These are phyloP conservation scores for Saccostrea echinata DNA, from an alignment of 1,140 invertebrate species.

Conservation along the genomic window DNA sequence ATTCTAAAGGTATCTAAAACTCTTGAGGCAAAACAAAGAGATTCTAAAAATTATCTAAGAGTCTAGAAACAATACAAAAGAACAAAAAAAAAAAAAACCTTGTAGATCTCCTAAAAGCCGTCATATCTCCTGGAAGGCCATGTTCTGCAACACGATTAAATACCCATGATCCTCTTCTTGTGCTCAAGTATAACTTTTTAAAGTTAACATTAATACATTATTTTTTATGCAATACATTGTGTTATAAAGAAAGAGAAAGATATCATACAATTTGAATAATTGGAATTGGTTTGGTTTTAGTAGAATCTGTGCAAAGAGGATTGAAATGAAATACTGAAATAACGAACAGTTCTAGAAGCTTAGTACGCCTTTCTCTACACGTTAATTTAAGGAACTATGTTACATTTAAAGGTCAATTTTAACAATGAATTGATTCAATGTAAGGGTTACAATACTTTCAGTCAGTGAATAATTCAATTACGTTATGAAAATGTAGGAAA, in stretches of 20 bases:
- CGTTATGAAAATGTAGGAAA: too few species aligned
- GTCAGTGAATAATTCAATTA: too few species aligned
- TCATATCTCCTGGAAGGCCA: conserved; percentile 69
- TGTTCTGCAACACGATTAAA: conserved; percentile 76
- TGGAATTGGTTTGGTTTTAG: too few species aligned
- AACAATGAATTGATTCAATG: too few species aligned
- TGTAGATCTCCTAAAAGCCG: background rate
- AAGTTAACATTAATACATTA: background rate
- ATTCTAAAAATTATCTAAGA: background rate
- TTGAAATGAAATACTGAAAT: too few species aligned
- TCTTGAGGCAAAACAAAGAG: background rate
- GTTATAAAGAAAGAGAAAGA: background rate
- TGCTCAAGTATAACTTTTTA: conserved; percentile 80
- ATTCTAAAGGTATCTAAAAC: background rate
- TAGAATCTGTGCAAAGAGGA: too few species aligned
- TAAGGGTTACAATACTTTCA: too few species aligned
- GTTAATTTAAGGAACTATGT: too few species aligned
- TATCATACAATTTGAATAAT: too few species aligned
- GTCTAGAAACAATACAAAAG: background rate
- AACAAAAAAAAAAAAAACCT: background rate
- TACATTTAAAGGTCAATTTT: too few species aligned
- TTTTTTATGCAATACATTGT: background rate
- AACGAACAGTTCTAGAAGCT: too few species aligned
- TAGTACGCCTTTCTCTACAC: too few species aligned
- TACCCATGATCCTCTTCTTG: conserved; percentile 81